These are phyloP conservation scores for Pandion haliaetus DNA, from an alignment of 2,113 vertebrate species.

Conservation along the genomic window DNA sequence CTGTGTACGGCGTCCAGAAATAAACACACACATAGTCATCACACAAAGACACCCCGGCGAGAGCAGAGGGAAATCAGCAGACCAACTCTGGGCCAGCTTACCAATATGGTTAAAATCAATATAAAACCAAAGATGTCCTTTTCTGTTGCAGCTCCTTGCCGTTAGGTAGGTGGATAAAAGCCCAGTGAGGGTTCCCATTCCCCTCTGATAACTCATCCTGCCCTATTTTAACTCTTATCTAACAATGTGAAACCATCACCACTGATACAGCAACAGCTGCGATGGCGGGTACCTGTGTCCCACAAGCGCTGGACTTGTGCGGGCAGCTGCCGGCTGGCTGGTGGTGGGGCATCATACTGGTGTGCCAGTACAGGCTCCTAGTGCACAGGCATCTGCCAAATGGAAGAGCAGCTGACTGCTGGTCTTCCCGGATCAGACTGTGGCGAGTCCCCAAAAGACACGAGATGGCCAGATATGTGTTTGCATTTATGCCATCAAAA, in stretches of 20 bases:
- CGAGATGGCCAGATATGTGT: background rate
- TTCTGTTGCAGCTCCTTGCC: slow-evolving; percentile 3
- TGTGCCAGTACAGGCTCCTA: background rate
- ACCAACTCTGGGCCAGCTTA: background rate
- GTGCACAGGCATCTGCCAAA: background rate
- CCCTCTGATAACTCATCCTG: background rate
- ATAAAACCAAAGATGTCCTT: slow-evolving; percentile 73
- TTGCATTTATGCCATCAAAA: background rate
- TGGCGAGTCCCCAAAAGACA: background rate
- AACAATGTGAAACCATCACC: background rate
- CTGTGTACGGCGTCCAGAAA: slow-evolving; percentile 2
- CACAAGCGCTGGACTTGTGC: accelerated
- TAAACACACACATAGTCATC: background rate
- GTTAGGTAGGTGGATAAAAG: background rate
- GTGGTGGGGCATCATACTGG: background rate
- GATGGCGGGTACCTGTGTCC: background rate
- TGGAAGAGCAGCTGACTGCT: background rate
- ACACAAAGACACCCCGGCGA: background rate
- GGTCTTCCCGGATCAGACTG: background rate
- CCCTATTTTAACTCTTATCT: background rate
- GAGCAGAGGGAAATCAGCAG: background rate
- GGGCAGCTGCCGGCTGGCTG: background rate
- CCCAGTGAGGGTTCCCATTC: background rate
- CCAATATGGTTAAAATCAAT: slow-evolving; percentile 49
- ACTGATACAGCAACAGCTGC: background rate